Evolutionary conservation across 1,140 invertebrate genomes (phyloP), one percentile per base, ranked within the genome.

Genomic region (Palaemon carinicauda): DNA sequence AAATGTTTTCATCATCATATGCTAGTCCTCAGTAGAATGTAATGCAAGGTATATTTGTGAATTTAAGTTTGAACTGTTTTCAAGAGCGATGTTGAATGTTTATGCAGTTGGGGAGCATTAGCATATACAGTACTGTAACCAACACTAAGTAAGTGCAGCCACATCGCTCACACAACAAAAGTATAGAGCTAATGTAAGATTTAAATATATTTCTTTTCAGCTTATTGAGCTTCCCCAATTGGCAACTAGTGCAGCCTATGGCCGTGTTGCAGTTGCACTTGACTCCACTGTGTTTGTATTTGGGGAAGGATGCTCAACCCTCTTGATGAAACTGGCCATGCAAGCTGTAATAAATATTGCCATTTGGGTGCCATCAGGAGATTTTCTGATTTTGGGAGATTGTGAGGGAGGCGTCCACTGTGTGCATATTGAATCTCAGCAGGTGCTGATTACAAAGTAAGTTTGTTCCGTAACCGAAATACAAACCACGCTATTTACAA

Each of bases 231-330:
- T 82, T 31, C 80, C 87, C 12, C 29, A 31, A 80, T 19, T 82
- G 56, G 65, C 56, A 78, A 80, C 84, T 33, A 87, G 74, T 74
- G 80, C 83, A 5, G 88, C 82, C 24, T 83, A 71, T 31, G 84
- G 88, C 65, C 69, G 53, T 41, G 83, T 89, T 19, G 84, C 84
- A 41, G 88, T 89, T 41, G 73, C 84, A 1, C 56, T 89, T 19
- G 88, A 87, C 74, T 71, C 53, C n/a, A 80, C 74, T 1, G 21
- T 89, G 15, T 87, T 89, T 73, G 82, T 87, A 19, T 83, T 89
- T 56, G 80, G 65, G 10, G 88, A 89, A 50, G 82, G 65, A 69
- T 87, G 84, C 27, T 89, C 88, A 5, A 54, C 88, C 33, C 80
- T 89, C 2, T 1, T 82, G 51, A 77, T 89, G 73, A 84, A 89